Base-by-base conservation (phyloP, 2,113 vertebrate species). In the Anolis carolinensis region DNA sequence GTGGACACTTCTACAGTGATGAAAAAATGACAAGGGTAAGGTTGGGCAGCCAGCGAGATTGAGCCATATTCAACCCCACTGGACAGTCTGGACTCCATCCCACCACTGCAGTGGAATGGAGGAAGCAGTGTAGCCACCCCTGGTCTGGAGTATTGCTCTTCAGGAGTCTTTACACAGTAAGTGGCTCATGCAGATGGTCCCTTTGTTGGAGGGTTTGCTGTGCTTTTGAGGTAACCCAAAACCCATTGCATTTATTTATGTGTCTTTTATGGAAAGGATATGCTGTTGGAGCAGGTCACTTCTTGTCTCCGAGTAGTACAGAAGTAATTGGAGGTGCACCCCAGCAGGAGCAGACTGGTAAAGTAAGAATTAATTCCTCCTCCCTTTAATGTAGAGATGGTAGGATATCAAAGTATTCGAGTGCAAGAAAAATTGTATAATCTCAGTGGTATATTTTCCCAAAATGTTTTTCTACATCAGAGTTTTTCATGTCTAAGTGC, bases 261-360 rank as follows among this genome's bases (percentile, higher is more conserved):
- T 30, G 48, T 81, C 89, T 92, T 76, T 91, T 27, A 80, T 93
- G 90, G 89, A 65, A 93, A 99, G 99, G 99, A 4, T 99, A 99
- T 87, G 96, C 99, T 7, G 98, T 99, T 39, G 97, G 97, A 88
- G 98, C 97, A 1, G 99, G 99, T 62, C 97, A 97, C 89, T 99
- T 99, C 93, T 91, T 95, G 79, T 92, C 95, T 77, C 92, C 87
- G 20, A 21, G 89, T 16, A 95, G 94, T 62, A 95, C 83, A 30
- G 98, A 99, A 95, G 94, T 99, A 44, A 95, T 99, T 70, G 98
- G 98, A 83, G 98, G 98, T 72, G 99, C 98, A 50, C 99, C 99
- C 7, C 98, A 99, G 1, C 96, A 98, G 90, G 97, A 97, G 63
- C 97, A 98, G 95, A 98, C 93, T 95, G 99, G 99, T 90, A 99